Evolutionary conservation across 1,140 invertebrate species (phyloP).

Genomic region (Procambarus virginalis): DNA sequence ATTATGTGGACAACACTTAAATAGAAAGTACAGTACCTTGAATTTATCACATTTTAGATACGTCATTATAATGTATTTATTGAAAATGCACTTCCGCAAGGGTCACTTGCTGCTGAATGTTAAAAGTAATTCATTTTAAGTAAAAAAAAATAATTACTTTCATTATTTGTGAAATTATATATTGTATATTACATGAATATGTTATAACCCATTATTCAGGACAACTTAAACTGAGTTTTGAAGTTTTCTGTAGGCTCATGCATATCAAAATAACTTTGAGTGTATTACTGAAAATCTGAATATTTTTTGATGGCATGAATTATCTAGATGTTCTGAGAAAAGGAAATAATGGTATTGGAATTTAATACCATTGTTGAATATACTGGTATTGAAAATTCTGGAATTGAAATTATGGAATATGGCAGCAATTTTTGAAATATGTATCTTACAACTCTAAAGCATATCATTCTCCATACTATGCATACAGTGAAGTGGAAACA

Average conservation of each 20-base stretch:
- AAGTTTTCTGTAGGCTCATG: background rate
- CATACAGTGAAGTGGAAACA: background rate
- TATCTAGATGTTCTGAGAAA: background rate
- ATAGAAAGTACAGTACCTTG: background rate
- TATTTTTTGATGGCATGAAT: slow-evolving; percentile 13
- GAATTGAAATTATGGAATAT: background rate
- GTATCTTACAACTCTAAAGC: background rate
- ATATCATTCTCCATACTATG: background rate
- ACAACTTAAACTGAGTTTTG: background rate
- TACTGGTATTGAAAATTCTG: no score
- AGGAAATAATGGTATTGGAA: background rate
- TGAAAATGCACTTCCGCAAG: no score
- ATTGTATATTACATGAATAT: no score
- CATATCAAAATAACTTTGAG: slow-evolving; percentile 18
- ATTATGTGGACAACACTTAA: background rate
- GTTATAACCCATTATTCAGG: no score
- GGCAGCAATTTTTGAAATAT: background rate
- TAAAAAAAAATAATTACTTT: no score
- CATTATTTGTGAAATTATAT: no score
- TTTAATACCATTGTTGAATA: background rate
- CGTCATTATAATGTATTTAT: no score
- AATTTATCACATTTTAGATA: no score
- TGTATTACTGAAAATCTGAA: background rate
- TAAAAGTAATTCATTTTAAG: no score
- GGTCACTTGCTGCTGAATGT: no score